These are phyloP conservation scores for Macroteleia sp. DNA, from an alignment of 2,888 invertebrate genomes.

Conservation along the genomic window DNA sequence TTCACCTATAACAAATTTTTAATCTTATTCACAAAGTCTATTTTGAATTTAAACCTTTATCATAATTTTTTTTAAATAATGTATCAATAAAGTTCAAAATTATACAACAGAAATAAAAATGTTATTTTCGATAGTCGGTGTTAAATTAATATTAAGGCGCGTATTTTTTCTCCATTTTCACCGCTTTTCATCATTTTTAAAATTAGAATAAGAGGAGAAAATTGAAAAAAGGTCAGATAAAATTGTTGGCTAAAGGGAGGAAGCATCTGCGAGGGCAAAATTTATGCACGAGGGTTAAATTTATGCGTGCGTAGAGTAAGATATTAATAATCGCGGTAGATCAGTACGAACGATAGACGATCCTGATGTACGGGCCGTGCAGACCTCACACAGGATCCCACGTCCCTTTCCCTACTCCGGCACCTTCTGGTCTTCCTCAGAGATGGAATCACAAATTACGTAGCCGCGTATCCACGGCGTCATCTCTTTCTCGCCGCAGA, in stretches of 20 bases:
- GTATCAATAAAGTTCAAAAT: too few species aligned
- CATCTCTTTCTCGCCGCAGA: constrained; percentile 66
- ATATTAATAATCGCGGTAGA: constrained; percentile 74
- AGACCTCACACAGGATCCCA: constrained; percentile 68
- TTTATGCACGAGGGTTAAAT: constrained; percentile 68
- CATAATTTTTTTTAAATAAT: too few species aligned
- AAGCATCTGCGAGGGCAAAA: constrained; percentile 58
- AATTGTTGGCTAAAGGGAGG: constrained; percentile 34
- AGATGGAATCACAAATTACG: constrained; percentile 71
- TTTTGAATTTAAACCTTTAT: too few species aligned
- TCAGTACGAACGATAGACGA: constrained; percentile 70
- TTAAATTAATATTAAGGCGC: too few species aligned
- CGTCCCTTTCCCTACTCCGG: constrained; percentile 41
- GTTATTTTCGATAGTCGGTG: too few species aligned
- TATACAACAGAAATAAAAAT: too few species aligned
- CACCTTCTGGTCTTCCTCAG: constrained; percentile 64
- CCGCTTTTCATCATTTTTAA: too few species aligned
- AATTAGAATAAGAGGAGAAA: constrained; percentile 12
- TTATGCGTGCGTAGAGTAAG: constrained; percentile 71
- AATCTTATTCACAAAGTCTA: too few species aligned
- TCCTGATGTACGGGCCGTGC: constrained; percentile 62
- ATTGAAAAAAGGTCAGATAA: constrained; percentile 17
- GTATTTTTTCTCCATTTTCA: too few species aligned
- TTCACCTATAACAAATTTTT: too few species aligned
- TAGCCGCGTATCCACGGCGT: constrained; percentile 67